Conservation (phyloP, 1,140 invertebrate species). For the Hyposmocoma kahamanoa region DNA sequence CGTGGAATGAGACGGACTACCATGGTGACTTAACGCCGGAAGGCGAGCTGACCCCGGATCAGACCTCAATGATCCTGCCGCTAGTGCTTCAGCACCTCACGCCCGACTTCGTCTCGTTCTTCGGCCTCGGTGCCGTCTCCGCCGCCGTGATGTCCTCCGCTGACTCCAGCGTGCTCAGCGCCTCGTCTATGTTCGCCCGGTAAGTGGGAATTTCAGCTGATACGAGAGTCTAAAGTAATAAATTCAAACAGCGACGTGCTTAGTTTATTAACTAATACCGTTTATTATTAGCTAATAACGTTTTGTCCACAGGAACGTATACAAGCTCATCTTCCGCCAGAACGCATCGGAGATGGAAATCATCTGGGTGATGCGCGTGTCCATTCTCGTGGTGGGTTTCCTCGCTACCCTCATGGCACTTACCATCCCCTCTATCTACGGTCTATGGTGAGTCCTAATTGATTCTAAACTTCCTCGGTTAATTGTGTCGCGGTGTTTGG, state of each 20-base stretch:
- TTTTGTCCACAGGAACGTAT: conserved; percentile 87
- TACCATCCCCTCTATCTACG: conserved; percentile 97
- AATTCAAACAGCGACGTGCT: too few relatives aligned
- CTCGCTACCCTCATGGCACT: conserved; percentile 96
- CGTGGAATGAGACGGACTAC: conserved; percentile 95
- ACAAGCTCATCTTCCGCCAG: conserved; percentile 96
- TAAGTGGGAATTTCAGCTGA: too few relatives aligned
- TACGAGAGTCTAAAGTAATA: too few relatives aligned
- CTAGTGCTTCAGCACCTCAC: conserved; percentile 97
- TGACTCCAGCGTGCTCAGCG: conserved; percentile 96
- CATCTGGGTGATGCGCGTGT: conserved; percentile 96
- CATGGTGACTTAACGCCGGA: conserved; percentile 78
- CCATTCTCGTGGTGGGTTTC: conserved; percentile 94
- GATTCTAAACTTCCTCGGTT: too few relatives aligned
- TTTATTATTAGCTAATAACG: background rate
- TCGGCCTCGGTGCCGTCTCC: conserved; percentile 97
- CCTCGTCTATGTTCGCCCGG: conserved; percentile 97
- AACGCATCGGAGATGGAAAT: conserved; percentile 97
- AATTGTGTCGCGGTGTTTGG: too few relatives aligned
- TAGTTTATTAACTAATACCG: too few relatives aligned
- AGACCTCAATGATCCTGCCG: conserved; percentile 95
- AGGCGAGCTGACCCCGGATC: conserved; percentile 77
- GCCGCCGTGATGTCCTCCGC: conserved; percentile 99
- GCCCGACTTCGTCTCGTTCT: conserved; percentile 94
- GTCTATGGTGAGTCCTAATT: conserved; percentile 86